Evolutionary conservation across 2,888 invertebrate genomes (phyloP), one percentile per base, ranked within the genome.

Genomic region (Ariolimax columbianus): DNA sequence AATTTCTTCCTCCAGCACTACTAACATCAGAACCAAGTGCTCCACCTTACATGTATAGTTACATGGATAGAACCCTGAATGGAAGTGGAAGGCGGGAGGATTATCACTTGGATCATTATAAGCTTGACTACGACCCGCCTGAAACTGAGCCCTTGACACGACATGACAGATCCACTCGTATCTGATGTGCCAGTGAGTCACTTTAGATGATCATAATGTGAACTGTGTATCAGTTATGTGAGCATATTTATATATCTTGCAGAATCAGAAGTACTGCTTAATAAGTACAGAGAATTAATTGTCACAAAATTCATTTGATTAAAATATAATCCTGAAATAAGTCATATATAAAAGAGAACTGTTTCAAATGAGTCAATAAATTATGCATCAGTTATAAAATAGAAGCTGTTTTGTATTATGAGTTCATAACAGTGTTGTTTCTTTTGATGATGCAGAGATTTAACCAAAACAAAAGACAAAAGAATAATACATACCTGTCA

Each of bases 21-120:
- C 75, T 81, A 23, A 86, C 87, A 38, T 90, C 92, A 0, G 91
- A 92, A 83, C 92, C 92, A 0, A 91, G 90, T 30, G 92, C 91
- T 11, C 91, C 92, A 9, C 92, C 92, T 14, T 91, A 90, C 85
- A 90, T 89, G 82, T 88, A 89, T 77, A 89, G 87, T 26, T 88
- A 89, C 83, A 88, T 89, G 88, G 89, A 88, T 33, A 87, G 88
- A 77, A 87, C 88, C n/a, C 43, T 77, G 36, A 84, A 79, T 72
- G 80, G 66, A 19, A 68, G 72, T 47, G 75, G 68, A 36, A 51
- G 79, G 38, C n/a, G 68, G 33, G 83, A 77, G 38, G 85, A 77
- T 26, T 92, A 91, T 85, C 89, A 90, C 85, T 87, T 91, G 88
- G 91, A 90, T 30, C 90, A 91, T 68, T 89, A 88, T 82, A 88